Evolutionary conservation across 2,113 vertebrate species (phyloP).

Genomic region (Notechis scutatus): DNA sequence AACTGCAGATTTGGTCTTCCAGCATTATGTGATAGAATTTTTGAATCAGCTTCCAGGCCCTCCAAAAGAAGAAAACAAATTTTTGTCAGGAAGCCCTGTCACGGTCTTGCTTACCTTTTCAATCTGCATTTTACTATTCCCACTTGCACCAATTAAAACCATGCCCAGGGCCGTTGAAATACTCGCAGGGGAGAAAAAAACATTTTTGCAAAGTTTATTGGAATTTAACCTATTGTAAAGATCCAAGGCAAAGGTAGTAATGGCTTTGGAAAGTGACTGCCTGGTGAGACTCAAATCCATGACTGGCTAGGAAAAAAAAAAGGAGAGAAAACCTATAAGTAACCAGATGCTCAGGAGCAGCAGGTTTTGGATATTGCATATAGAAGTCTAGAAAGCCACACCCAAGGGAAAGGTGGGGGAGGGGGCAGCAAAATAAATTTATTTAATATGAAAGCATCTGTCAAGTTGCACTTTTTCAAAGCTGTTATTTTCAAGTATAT

Average conservation of each 20-base stretch:
- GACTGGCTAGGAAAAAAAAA: neutral
- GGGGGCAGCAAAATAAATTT: neutral
- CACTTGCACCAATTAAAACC: constrained; percentile 62
- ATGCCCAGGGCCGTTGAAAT: constrained; percentile 67
- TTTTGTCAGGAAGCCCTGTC: neutral
- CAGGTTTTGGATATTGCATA: neutral
- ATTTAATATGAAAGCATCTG: neutral
- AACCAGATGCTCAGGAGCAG: neutral
- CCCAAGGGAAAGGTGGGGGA: neutral
- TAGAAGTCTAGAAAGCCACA: neutral
- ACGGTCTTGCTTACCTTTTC: constrained; percentile 52
- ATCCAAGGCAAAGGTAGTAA: constrained; percentile 72
- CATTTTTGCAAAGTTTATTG: constrained; percentile 46
- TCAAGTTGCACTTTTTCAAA: constrained; percentile 10
- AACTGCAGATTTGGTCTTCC: neutral
- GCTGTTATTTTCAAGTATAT: neutral
- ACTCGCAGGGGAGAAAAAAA: constrained; percentile 67
- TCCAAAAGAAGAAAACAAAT: neutral
- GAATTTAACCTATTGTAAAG: constrained; percentile 65
- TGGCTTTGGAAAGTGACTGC: constrained; percentile 55
- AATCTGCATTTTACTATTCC: constrained; percentile 64
- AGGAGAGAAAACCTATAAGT: neutral
- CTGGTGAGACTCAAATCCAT: constrained; percentile 39
- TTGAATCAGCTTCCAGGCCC: neutral
- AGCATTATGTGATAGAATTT: neutral